These are phyloP conservation scores for Eretmodus cyanostictus DNA, from an alignment of 2,113 vertebrate genomes.

Conservation along the genomic window DNA sequence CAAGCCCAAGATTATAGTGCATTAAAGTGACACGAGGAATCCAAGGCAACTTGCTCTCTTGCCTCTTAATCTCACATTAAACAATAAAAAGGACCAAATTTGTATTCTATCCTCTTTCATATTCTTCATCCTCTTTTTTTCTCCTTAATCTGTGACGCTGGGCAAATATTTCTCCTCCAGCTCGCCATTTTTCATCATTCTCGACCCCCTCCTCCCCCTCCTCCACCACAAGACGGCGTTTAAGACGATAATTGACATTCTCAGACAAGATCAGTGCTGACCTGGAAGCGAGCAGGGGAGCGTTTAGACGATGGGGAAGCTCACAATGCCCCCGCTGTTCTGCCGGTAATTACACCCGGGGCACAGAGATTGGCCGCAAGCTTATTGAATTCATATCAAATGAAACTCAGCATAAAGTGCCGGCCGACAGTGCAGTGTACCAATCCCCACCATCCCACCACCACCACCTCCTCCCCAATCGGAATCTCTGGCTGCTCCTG, in stretches of 20 bases:
- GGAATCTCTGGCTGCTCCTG: not conserved
- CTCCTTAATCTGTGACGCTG: not conserved
- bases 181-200: conserved; percentile 13
- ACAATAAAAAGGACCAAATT: conserved; percentile 17
- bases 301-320: conserved; percentile 48
- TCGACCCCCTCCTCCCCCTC: not conserved
- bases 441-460: not conserved
- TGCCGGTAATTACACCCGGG: conserved; percentile 64
- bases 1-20: not conserved
- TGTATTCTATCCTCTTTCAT: not conserved
- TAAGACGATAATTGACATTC: conserved; percentile 72
- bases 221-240: not conserved
- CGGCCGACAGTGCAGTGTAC: not conserved
- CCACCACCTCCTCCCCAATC: not conserved
- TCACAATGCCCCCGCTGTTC: conserved; percentile 62
- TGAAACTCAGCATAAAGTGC: conserved; percentile 43
- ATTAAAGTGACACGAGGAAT: not conserved
- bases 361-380: conserved; percentile 45
- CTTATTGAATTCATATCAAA: conserved; percentile 76
- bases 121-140: not conserved
- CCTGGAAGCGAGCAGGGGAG: conserved; percentile 54
- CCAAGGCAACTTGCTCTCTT: not conserved
- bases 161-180: conserved; percentile 33
- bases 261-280: conserved; percentile 67
- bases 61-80: not conserved